These are phyloP conservation scores for Strongylocentrotus purpuratus DNA, from an alignment of 35 echinoderm and acorn worm species.

Conservation along the genomic window DNA sequence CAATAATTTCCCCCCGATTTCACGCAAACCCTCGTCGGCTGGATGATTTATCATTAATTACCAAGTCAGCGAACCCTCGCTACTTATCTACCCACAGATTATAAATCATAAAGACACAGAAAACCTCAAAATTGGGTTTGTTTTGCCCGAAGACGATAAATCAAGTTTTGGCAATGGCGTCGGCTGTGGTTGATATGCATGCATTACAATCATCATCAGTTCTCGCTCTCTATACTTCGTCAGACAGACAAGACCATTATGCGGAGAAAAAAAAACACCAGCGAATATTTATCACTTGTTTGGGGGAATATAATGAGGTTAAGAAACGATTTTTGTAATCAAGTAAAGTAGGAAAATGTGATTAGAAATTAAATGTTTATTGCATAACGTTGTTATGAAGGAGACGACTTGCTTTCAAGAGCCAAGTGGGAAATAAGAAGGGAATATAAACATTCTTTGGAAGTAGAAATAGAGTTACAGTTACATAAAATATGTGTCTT, in stretches of 20 bases:
- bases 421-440: neutral
- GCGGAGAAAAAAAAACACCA: neutral
- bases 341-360: neutral
- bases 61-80: neutral
- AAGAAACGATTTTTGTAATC: neutral
- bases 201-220: neutral
- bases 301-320: neutral
- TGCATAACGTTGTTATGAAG: neutral
- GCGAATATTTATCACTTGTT: neutral
- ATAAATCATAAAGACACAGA: constrained; percentile 19
- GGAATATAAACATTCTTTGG: neutral
- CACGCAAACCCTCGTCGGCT: neutral
- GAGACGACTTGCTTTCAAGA: neutral
- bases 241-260: neutral
- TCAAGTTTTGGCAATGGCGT: neutral
- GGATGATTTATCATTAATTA: constrained; percentile 14
- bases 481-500: too few species aligned
- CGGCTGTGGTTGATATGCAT: neutral
- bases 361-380: neutral
- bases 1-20: constrained; percentile 1
- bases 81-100: neutral
- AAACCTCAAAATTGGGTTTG: constrained; percentile 12
- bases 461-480: neutral
- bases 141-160: neutral
- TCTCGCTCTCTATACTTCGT: neutral